These are phyloP conservation scores for Nanger granti DNA, from an alignment of 2,113 vertebrate genomes.

Conservation along the genomic window DNA sequence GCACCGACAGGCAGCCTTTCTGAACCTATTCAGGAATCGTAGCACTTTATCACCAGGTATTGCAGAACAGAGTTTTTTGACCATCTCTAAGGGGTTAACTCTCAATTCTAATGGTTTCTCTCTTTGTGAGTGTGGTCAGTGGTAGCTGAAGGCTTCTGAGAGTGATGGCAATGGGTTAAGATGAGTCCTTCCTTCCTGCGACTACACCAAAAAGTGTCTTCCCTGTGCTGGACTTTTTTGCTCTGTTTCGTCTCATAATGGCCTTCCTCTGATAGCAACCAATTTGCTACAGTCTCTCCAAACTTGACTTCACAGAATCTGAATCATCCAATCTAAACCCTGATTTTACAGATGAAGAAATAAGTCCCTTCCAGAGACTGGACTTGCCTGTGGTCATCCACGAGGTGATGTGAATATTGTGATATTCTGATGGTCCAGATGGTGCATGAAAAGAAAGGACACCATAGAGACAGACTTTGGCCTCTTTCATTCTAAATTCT, in stretches of 20 bases:
- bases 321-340: neutral
- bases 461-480: neutral
- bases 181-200: neutral
- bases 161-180: neutral
- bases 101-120: neutral
- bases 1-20: neutral
- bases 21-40: neutral
- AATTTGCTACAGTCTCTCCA: neutral
- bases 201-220: neutral
- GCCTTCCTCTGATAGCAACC: neutral
- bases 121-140: neutral
- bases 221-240: neutral
- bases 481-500: neutral
- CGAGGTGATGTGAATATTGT: neutral
- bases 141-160: neutral
- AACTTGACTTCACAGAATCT: neutral
- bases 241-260: neutral
- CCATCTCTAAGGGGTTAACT: neutral
- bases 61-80: neutral
- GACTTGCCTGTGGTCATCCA: neutral
- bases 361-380: neutral
- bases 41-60: neutral
- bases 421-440: neutral
- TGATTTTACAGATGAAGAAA: neutral
- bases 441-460: neutral